Base-by-base conservation (phyloP, 2,113 vertebrate species). In the Phocoena sinus region DNA sequence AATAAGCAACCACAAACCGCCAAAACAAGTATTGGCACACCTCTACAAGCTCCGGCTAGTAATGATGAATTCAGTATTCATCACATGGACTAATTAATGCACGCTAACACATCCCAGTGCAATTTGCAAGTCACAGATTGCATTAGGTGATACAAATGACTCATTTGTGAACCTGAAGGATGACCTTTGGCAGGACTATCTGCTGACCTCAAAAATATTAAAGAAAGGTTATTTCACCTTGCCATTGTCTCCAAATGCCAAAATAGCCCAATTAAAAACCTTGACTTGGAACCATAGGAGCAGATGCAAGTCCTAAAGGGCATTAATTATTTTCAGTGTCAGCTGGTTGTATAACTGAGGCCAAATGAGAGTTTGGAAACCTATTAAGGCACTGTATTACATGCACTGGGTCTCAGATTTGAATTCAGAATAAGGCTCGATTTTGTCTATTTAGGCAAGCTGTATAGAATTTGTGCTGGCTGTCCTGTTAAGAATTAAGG, bases 221-320 rank as follows among this genome's bases (percentile, higher is more conserved):
- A 99, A 99, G 99, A 99, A 99, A 99, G 99, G 99, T 99, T 98
- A 99, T 98, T 99, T 99, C 98, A 99, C 99, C 99, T 99, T 99
- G 99, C 99, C 98, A 98, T 99, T 99, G 99, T 99, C 99, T 99
- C 99, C 98, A 99, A 99, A 99, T 99, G 99, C 99, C 99, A 99
- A 99, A 99, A 99, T 98, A 99, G 99, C 99, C 99, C 99, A 99
- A 99, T 99, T 99, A 99, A 99, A 99, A 99, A 99, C 98, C 98
- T 98, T 99, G 99, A 99, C 99, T 99, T 99, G 99, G 98, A 99
- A 99, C 99, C 98, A 98, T 98, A 98, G 99, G 99, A 99, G 99
- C 99, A 99, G 99, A 99, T 99, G 99, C 96, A 96, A 99, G 98
- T 99, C 98, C 99, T 99, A 99, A 99, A 99, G 99, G 99, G 99